phyloP scores from a whole-genome alignment of 2,113 vertebrate genomes.

The Monopterus albus region DNA sequence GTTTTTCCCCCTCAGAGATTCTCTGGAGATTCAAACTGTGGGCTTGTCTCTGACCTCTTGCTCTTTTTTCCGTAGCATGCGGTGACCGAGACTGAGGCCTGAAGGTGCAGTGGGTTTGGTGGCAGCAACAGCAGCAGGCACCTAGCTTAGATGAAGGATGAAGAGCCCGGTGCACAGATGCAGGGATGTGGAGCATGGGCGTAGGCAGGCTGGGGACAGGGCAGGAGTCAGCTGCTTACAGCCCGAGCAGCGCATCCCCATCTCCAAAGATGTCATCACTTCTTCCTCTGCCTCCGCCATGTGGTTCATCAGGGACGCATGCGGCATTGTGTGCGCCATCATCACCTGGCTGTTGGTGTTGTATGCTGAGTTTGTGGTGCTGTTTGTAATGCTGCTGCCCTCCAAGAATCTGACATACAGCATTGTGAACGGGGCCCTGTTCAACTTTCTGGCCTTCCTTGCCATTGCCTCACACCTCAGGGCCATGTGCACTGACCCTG shows the following conservation, averaged over 20 bases:
- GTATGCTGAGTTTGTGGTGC: conserved; percentile 96
- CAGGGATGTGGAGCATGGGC: conserved; percentile 87
- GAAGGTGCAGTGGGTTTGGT: conserved; percentile 35
- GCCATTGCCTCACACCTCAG: conserved; percentile 95
- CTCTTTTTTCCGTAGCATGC: conserved; percentile 49
- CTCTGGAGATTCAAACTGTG: not conserved
- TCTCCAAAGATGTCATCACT: conserved; percentile 85
- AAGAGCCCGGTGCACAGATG: conserved; percentile 89
- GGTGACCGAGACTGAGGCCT: conserved; percentile 47
- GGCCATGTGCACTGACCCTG: conserved; percentile 98
- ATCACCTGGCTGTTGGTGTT: conserved; percentile 97
- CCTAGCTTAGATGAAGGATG: conserved; percentile 85
- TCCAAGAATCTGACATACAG: conserved; percentile 94
- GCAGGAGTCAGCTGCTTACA: conserved; percentile 83
- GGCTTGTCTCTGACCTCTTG: not conserved
- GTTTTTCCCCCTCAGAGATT: not conserved
- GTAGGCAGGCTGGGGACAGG: conserved; percentile 82
- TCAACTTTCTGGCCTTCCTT: conserved; percentile 94
- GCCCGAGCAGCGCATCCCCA: conserved; percentile 89
- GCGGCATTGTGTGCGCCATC: conserved; percentile 93
- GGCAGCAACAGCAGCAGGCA: conserved; percentile 27
- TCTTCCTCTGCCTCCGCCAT: conserved; percentile 86
- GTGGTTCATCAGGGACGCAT: conserved; percentile 98
- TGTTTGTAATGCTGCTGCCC: conserved; percentile 96
- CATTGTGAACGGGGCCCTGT: conserved; percentile 90